Conservation (phyloP, 2,888 invertebrate species). For the Chorisops tibialis region DNA sequence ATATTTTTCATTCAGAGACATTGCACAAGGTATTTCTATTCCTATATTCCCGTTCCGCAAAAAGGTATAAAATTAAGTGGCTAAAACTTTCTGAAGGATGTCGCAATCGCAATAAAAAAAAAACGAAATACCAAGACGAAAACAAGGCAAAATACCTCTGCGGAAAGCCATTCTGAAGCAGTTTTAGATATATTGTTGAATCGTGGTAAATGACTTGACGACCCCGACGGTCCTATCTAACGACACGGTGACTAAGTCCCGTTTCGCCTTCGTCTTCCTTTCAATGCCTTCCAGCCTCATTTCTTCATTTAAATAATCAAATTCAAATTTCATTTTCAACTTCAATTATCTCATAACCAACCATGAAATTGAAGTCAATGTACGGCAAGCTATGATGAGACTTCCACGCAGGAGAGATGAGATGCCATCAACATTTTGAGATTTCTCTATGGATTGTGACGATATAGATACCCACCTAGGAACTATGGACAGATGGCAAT, state of each 20-base stretch:
- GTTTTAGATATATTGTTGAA: background rate
- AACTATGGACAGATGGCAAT: no score
- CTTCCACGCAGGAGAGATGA: background rate
- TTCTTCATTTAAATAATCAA: constrained; percentile 27
- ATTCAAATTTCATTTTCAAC: constrained; percentile 30
- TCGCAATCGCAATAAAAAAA: background rate
- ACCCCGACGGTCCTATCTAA: constrained; percentile 8
- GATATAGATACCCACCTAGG: no score
- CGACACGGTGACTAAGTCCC: constrained; percentile 5
- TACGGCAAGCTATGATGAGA: background rate
- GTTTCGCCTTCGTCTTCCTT: background rate
- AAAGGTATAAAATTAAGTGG: constrained; percentile 15
- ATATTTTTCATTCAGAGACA: no score
- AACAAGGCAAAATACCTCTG: background rate
- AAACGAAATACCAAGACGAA: background rate
- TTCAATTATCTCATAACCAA: constrained; percentile 30
- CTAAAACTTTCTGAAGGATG: constrained; percentile 4
- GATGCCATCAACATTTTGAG: no score
- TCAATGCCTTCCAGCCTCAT: background rate
- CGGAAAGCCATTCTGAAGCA: constrained; percentile 1
- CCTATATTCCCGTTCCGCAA: no score
- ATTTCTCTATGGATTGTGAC: no score
- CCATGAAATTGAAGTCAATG: constrained; percentile 27
- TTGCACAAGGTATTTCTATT: no score
- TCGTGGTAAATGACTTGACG: constrained; percentile 10